A percentile compares a stretch with the other conserved stretches of the same genome.
These are phyloP conservation scores for Serilophus lunatus DNA, from an alignment of 2,113 vertebrate genomes.

Conservation along the genomic window DNA sequence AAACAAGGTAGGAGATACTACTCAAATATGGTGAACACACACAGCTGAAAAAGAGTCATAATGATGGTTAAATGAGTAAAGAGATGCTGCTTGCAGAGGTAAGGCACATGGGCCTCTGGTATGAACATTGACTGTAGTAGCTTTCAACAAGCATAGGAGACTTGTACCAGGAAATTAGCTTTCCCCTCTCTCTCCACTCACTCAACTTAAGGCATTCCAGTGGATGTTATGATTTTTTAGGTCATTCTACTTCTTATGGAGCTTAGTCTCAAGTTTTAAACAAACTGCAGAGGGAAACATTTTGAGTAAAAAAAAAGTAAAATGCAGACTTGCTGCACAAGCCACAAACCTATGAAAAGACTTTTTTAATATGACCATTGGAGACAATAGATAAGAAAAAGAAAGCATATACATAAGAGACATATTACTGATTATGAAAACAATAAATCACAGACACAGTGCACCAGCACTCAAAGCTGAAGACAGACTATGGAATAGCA, in stretches of 20 bases:
- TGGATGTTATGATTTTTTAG: neutral
- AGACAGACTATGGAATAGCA: constrained; percentile 42
- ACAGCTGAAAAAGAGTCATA: neutral
- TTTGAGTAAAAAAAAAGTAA: constrained; percentile 52
- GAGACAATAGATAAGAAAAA: constrained; percentile 59
- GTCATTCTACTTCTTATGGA: constrained; percentile 25
- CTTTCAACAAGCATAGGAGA: neutral
- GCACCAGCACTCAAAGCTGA: constrained; percentile 62
- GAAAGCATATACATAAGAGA: constrained; percentile 61
- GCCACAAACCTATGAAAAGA: constrained; percentile 54
- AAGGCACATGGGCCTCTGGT: neutral
- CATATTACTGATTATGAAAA: constrained; percentile 75
- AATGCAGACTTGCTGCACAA: constrained; percentile 29
- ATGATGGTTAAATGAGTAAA: neutral
- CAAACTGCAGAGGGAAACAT: constrained; percentile 19
- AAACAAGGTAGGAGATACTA: neutral
- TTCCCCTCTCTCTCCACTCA: neutral
- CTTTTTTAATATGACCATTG: constrained; percentile 69
- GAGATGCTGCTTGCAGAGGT: neutral
- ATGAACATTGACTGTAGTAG: neutral
- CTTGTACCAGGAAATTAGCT: neutral
- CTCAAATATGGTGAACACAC: neutral
- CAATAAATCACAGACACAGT: constrained; percentile 61
- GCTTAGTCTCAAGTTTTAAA: constrained; percentile 45
- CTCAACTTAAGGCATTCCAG: neutral